These are phyloP conservation scores for Caradrina clavipalpis DNA, from an alignment of 2,888 invertebrate genomes.

Conservation along the genomic window DNA sequence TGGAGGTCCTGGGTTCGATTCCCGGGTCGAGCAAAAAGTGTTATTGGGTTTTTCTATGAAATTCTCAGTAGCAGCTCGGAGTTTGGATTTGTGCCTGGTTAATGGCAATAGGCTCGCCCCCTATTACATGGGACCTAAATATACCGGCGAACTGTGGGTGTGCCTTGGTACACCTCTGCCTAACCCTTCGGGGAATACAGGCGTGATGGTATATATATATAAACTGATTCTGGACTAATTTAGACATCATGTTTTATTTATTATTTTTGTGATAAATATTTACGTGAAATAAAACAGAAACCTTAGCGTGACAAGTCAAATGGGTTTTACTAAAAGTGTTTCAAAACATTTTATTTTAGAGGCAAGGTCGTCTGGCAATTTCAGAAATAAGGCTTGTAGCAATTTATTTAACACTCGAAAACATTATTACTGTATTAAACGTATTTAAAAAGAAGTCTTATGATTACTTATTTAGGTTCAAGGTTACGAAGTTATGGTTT, in stretches of 20 bases:
- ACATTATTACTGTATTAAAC: slow-evolving; percentile 7
- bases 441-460: background rate
- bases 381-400: slow-evolving; percentile 5
- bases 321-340: slow-evolving; percentile 6
- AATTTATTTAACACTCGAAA: slow-evolving; percentile 21
- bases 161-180: too few species aligned
- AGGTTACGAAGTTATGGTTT: background rate
- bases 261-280: slow-evolving; percentile 10
- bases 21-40: too few species aligned
- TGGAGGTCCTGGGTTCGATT: too few species aligned
- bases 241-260: background rate
- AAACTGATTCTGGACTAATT: background rate
- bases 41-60: too few species aligned
- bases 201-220: too few species aligned
- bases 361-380: slow-evolving; percentile 23
- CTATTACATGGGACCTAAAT: too few species aligned
- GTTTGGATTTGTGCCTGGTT: too few species aligned
- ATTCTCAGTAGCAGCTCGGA: too few species aligned
- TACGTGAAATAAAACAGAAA: slow-evolving; percentile 10
- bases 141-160: too few species aligned
- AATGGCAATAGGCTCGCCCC: too few species aligned
- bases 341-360: slow-evolving; percentile 4
- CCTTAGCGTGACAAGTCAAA: slow-evolving; percentile 16
- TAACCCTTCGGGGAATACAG: too few species aligned
- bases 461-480: background rate